A percentile compares a stretch with the other conserved stretches of the same genome.
Evolutionary conservation across 2,113 vertebrate genomes (phyloP).

Genomic region (Rhineura floridana): DNA sequence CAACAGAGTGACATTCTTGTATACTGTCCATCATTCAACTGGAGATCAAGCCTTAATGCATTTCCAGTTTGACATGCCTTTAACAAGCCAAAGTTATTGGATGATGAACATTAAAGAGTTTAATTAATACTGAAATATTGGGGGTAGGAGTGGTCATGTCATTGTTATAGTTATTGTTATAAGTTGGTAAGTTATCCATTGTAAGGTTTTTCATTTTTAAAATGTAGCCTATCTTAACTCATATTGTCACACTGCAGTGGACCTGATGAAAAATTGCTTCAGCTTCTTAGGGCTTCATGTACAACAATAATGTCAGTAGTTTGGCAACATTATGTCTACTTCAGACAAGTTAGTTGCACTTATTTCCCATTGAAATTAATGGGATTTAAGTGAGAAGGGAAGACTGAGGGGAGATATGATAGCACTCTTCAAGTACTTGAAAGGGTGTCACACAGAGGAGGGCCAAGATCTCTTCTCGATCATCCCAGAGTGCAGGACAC

Average conservation of each 20-base stretch:
- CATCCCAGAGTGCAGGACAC: too few relatives aligned
- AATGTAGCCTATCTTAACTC: background rate
- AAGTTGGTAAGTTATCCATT: too few relatives aligned
- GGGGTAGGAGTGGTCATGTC: too few relatives aligned
- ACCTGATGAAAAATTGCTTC: background rate
- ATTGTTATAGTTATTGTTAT: too few relatives aligned
- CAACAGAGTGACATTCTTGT: background rate
- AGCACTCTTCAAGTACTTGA: too few relatives aligned
- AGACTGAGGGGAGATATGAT: too few relatives aligned
- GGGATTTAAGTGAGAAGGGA: too few relatives aligned
- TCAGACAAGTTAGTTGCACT: too few relatives aligned
- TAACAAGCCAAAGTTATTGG: background rate
- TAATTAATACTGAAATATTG: background rate
- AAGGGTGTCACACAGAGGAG: too few relatives aligned
- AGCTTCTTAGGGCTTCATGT: background rate
- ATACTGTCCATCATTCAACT: background rate
- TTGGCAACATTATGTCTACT: background rate
- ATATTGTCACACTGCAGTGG: background rate
- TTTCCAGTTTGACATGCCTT: background rate
- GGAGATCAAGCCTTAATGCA: background rate
- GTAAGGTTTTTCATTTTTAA: background rate
- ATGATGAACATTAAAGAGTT: background rate
- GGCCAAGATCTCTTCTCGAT: too few relatives aligned
- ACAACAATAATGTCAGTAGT: background rate
- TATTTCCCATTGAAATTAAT: too few relatives aligned